phyloP scores from a whole-genome alignment of 2,113 vertebrate species.

The Microcebus lehilahytsara region DNA sequence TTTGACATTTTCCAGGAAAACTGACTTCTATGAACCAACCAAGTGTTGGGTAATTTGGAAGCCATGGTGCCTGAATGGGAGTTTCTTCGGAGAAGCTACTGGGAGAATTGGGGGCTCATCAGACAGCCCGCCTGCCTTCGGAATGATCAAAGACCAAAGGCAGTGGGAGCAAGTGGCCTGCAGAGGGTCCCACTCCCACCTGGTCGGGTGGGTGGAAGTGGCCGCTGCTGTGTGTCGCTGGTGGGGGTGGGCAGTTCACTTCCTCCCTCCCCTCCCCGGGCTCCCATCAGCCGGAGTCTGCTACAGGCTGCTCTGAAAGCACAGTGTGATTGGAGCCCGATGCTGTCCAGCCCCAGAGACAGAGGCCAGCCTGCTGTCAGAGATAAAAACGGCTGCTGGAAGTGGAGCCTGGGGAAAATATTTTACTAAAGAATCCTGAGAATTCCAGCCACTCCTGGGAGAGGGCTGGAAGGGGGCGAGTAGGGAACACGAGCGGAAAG shows the following conservation, averaged over 20 bases:
- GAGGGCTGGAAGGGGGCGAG: neutral
- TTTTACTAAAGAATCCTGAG: conserved; percentile 52
- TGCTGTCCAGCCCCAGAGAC: conserved; percentile 21
- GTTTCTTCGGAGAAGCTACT: neutral
- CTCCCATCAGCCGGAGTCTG: neutral
- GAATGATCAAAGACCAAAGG: neutral
- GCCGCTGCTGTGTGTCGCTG: neutral
- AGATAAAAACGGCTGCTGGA: conserved; percentile 35
- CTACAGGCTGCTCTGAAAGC: neutral
- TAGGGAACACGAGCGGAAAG: neutral
- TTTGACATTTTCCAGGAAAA: neutral
- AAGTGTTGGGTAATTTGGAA: neutral
- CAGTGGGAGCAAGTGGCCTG: neutral
- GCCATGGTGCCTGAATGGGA: fast-evolving
- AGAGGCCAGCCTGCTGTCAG: conserved; percentile 50
- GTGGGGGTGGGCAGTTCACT: neutral
- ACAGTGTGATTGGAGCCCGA: neutral
- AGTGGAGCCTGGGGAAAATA: conserved; percentile 33
- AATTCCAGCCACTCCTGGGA: conserved; percentile 2
- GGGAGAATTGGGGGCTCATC: neutral
- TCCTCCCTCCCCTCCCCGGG: neutral
- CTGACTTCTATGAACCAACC: neutral
- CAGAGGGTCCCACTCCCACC: neutral
- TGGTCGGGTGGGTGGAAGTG: too few species aligned
- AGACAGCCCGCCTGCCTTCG: neutral